Percentiles rank a stretch among this genome's conserved stretches.
phyloP scores from a whole-genome alignment of 2,797 vertebrate species.

The Danio choprae region DNA sequence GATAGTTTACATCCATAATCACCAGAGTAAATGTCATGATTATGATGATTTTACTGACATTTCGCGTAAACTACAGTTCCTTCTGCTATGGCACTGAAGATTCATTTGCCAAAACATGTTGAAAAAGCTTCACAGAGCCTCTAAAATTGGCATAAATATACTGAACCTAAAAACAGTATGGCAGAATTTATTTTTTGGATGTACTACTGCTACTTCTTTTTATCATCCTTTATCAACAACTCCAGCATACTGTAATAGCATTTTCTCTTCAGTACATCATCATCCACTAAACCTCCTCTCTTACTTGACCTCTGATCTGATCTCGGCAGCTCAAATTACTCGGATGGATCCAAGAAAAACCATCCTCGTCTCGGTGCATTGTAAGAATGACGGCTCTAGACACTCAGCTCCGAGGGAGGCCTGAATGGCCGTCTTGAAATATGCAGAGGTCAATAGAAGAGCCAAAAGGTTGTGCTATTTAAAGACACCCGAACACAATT shows the following conservation, averaged over 20 bases:
- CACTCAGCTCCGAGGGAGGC: slow-evolving; percentile 16
- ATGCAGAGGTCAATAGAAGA: slow-evolving; percentile 57
- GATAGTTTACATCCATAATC: too few relatives aligned
- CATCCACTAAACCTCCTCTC: not conserved
- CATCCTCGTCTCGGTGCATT: slow-evolving; percentile 1
- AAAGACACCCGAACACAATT: slow-evolving; percentile 53
- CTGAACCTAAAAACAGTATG: too few relatives aligned
- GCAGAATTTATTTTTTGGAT: not conserved
- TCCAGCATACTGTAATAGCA: not conserved
- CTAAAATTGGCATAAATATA: too few relatives aligned
- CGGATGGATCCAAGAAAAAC: not conserved
- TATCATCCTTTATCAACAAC: not conserved
- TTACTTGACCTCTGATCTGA: slow-evolving; percentile 16
- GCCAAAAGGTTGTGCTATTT: slow-evolving; percentile 67
- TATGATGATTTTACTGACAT: too few relatives aligned
- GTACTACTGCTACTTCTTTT: not conserved
- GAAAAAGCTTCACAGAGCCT: too few relatives aligned
- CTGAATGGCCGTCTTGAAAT: slow-evolving; percentile 33
- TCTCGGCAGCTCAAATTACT: not conserved
- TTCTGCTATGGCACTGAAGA: too few relatives aligned
- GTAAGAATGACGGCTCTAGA: slow-evolving; percentile 2
- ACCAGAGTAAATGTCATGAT: too few relatives aligned
- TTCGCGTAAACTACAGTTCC: too few relatives aligned
- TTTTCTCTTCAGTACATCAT: not conserved
- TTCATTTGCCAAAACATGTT: too few relatives aligned